phyloP scores from a whole-genome alignment of 2,797 vertebrate species.

The Sphenopsis melanotis region DNA sequence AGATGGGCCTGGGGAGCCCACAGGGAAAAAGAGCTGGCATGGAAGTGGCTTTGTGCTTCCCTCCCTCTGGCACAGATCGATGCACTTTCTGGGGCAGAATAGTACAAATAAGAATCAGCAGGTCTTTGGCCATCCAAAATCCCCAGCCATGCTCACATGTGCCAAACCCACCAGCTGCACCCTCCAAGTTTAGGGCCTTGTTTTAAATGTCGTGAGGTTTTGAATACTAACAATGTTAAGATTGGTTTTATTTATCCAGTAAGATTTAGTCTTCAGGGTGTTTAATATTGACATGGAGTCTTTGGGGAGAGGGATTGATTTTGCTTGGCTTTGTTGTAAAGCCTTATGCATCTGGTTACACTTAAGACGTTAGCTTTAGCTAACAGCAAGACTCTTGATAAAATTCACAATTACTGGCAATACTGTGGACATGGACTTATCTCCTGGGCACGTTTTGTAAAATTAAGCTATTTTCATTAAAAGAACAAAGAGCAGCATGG shows the following conservation, averaged over 20 bases:
- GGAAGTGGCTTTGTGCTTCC: background rate
- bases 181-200: background rate
- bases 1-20: background rate
- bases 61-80: fast-evolving
- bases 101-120: background rate
- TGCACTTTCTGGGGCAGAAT: background rate
- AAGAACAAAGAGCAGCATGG: constrained; percentile 40
- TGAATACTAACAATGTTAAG: background rate
- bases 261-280: background rate
- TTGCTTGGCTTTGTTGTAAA: constrained; percentile 44
- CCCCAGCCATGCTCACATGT: background rate
- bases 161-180: background rate
- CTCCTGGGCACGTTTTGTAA: constrained; percentile 41
- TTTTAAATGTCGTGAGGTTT: background rate
- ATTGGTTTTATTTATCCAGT: constrained; percentile 5
- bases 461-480: constrained; percentile 57
- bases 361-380: constrained; percentile 19
- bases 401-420: constrained; percentile 28
- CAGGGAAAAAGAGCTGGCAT: background rate
- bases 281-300: constrained; percentile 9
- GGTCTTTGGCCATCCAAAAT: background rate
- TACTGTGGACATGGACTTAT: background rate
- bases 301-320: constrained; percentile 2
- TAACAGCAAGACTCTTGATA: constrained; percentile 35
- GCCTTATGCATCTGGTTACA: constrained; percentile 14